Evolutionary conservation across 2,888 invertebrate genomes (phyloP).

Genomic region (Toxonevra muliebris): DNA sequence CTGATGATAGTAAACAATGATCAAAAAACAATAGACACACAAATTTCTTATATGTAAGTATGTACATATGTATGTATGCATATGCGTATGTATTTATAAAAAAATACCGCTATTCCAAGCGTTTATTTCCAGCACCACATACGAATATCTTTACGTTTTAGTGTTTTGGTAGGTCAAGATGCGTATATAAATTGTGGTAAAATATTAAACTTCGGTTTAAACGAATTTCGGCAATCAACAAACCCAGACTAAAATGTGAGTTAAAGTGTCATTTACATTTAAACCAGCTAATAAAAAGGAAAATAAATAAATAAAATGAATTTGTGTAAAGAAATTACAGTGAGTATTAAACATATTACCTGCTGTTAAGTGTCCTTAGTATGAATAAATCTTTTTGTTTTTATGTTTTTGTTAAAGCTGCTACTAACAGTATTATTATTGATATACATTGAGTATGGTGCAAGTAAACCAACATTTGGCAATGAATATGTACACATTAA

Average conservation of each 20-base stretch:
- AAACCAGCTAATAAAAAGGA: too few relatives aligned
- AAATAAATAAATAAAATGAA: slow-evolving; percentile 2
- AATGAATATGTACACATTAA: slow-evolving; percentile 56
- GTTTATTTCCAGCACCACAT: not conserved
- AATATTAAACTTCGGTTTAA: slow-evolving; percentile 51
- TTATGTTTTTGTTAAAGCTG: slow-evolving; percentile 15
- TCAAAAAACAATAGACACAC: slow-evolving; percentile 6
- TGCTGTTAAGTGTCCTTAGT: not conserved
- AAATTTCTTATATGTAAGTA: not conserved
- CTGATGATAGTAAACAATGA: not conserved
- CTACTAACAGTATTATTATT: slow-evolving; percentile 9
- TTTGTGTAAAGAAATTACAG: not conserved
- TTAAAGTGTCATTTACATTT: slow-evolving; percentile 38
- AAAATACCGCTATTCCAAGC: slow-evolving; percentile 6
- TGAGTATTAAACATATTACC: not conserved
- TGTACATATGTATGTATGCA: not conserved
- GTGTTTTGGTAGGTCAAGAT: not conserved
- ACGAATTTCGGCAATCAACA: slow-evolving; percentile 49
- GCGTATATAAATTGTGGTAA: slow-evolving; percentile 52
- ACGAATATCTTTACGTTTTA: not conserved
- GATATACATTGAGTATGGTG: slow-evolving; percentile 13
- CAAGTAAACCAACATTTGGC: slow-evolving; percentile 43
- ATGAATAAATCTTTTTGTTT: not conserved
- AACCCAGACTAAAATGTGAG: not conserved
- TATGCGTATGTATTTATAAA: not conserved